Base-by-base conservation (phyloP, 2,888 invertebrate species). In the Chorisops tibialis region DNA sequence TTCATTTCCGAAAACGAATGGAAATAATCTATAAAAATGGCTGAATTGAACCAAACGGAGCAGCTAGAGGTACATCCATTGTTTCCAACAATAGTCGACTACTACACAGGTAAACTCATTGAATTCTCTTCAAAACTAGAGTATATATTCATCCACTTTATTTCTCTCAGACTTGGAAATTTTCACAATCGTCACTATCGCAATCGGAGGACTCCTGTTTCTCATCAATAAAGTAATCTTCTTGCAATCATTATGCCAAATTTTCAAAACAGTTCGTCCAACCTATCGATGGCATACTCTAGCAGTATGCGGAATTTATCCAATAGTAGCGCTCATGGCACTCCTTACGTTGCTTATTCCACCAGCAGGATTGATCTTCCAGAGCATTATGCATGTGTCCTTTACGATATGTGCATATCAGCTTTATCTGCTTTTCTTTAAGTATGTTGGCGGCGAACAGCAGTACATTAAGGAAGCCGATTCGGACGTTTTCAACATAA, bases 381-480 rank as follows among this genome's bases (percentile, higher is more conserved):
- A 76, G 65, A 76, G 78, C 1, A 70, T 77, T 9, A 76, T 76
- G 74, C 77, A 78, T 66, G 69, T 72, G 63, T 71, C 72, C 49
- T 78, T 78, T 61, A 73, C 75, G 43, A 22, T 74, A 9, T 74
- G 77, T 7, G 75, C 74, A 2, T 69, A 73, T 0, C 22, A 69
- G 1, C 76, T 74, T 63, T 74, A 74, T 7, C 69, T 69, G 2
- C 66, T 76, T 50, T 77, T 79, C 68, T 76, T 75, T 62, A 74
- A 72, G 63, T 80, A 79, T 70, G 70, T 74, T 65, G 74, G 72
- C 59, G 67, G 61, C 61, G 68, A 79, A 73, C 65, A 68, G 69
- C 65, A 69, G 68, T 78, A 74, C 70, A 70, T 79, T 62, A 79
- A 79, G 72, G 75, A 74, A 66, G 69, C 74, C 59, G 75, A 76